These are phyloP conservation scores for Athene cunicularia DNA, from an alignment of 2,113 vertebrate genomes.

Conservation along the genomic window DNA sequence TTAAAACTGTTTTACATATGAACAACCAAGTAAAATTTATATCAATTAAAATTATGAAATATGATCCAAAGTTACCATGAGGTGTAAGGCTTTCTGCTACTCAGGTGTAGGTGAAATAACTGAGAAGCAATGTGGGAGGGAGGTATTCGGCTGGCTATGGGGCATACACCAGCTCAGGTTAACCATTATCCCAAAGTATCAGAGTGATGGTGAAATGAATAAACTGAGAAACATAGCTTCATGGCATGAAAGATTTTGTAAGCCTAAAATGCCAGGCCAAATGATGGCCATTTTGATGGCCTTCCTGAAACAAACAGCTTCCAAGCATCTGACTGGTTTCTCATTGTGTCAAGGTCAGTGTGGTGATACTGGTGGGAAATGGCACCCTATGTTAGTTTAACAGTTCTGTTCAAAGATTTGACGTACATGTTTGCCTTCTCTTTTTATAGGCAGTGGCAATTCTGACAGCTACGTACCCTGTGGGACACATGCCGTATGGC, in stretches of 20 bases:
- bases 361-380: neutral
- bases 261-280: neutral
- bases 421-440: neutral
- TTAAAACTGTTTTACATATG: neutral
- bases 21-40: neutral
- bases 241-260: neutral
- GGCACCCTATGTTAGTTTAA: neutral
- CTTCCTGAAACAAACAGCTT: neutral
- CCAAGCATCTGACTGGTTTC: neutral
- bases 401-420: neutral
- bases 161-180: neutral
- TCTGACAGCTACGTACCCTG: constrained; percentile 95
- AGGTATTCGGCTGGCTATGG: neutral
- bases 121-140: neutral
- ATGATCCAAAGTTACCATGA: neutral
- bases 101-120: neutral
- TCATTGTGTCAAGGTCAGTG: neutral
- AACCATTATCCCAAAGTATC: neutral
- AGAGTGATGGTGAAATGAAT: neutral
- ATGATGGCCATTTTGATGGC: neutral
- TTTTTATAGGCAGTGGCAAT: constrained; percentile 90
- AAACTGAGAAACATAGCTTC: neutral
- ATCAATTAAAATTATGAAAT: neutral
- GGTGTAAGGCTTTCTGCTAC: neutral
- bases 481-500: constrained; percentile 98